A percentile compares a stretch with the other conserved stretches of the same genome.
These are phyloP conservation scores for Limenitis camilla DNA, from an alignment of 2,888 invertebrate species.

Conservation along the genomic window DNA sequence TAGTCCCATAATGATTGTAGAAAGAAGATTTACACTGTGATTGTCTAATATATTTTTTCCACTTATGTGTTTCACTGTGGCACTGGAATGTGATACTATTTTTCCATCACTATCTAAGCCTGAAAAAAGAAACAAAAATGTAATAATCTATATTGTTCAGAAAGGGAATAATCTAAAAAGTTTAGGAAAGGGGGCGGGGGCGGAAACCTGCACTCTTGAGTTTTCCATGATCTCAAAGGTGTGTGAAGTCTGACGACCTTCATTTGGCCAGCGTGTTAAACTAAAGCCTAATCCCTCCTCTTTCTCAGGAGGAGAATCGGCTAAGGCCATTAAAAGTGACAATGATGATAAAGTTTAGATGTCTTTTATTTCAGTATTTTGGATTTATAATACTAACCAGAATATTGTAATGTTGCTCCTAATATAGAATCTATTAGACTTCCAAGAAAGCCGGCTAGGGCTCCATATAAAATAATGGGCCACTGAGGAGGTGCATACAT, in stretches of 20 bases:
- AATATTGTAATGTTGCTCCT: constrained; percentile 90
- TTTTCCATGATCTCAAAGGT: too few species aligned
- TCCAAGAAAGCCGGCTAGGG: constrained; percentile 84
- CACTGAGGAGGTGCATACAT: constrained; percentile 81
- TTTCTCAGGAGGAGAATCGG: too few species aligned
- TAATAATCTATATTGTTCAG: too few species aligned
- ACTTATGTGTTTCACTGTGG: constrained; percentile 82
- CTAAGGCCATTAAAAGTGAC: too few species aligned
- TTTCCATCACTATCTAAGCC: constrained; percentile 80
- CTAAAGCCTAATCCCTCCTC: too few species aligned
- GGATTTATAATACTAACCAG: constrained; percentile 69
- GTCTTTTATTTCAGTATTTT: too few species aligned
- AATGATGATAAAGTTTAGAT: not conserved
- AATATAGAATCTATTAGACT: constrained; percentile 88
- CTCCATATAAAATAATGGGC: constrained; percentile 84
- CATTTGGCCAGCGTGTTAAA: too few species aligned
- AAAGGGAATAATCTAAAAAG: too few species aligned
- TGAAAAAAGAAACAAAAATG: constrained; percentile 42
- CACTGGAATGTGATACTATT: constrained; percentile 82
- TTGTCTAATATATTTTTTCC: constrained; percentile 87
- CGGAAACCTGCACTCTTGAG: too few species aligned
- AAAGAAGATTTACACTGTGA: constrained; percentile 90
- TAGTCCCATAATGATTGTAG: constrained; percentile 83
- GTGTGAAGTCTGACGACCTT: too few species aligned
- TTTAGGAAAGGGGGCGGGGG: too few species aligned